Evolutionary conservation across 2,797 vertebrate species (phyloP).

Genomic region (Typhlichthys subterraneus): DNA sequence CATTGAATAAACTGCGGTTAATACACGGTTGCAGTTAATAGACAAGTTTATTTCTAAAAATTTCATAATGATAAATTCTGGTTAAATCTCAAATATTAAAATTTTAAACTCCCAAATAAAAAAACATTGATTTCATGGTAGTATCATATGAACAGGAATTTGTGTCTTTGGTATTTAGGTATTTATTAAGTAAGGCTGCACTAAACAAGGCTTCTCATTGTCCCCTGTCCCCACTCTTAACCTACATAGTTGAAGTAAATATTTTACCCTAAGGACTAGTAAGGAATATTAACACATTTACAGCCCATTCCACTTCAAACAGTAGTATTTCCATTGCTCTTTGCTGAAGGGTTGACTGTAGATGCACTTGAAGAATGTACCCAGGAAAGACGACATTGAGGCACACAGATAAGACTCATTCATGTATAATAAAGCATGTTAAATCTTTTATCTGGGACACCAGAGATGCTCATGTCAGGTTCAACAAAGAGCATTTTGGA

Average conservation of each 20-base stretch:
- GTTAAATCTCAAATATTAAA: conserved; percentile 18
- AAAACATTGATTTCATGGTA: background rate
- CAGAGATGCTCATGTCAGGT: conserved; percentile 42
- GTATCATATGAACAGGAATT: background rate
- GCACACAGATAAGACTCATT: conserved; percentile 50
- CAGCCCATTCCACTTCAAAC: conserved; percentile 13
- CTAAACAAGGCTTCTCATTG: background rate
- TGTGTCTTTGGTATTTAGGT: background rate
- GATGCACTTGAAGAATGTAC: conserved; percentile 23
- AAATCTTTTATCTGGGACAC: conserved; percentile 64
- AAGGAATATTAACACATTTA: conserved; percentile 37
- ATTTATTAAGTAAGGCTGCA: background rate
- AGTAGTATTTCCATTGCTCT: too few species aligned
- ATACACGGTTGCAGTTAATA: too few species aligned
- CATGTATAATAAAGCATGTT: conserved; percentile 67
- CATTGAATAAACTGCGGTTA: too few species aligned
- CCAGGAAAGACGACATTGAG: conserved; percentile 30
- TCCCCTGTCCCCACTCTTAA: conserved; percentile 11
- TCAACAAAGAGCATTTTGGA: conserved; percentile 50
- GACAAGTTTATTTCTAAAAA: too few species aligned
- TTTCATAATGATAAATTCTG: conserved; percentile 20
- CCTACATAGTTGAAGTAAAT: conserved; percentile 38
- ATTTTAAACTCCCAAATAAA: conserved; percentile 11
- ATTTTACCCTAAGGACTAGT: conserved; percentile 34
- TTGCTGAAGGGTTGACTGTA: background rate